phyloP scores from a whole-genome alignment of 2,888 invertebrate genomes.

The Sinodicranocentrus sp. region DNA sequence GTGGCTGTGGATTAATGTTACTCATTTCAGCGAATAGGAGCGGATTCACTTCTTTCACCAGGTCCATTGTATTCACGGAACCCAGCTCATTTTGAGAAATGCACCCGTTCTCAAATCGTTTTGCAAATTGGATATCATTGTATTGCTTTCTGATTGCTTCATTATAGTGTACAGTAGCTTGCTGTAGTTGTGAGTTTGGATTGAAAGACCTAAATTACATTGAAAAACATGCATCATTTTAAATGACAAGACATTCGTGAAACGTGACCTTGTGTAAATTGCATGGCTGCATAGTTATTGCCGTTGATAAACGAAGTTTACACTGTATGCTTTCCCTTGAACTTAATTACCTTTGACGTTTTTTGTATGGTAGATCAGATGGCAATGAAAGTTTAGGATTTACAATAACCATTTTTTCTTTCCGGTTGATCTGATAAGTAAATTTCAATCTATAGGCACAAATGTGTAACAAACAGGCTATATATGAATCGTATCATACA shows the following conservation, averaged over 20 bases:
- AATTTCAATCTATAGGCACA: too few relatives aligned
- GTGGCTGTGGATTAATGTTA: conserved; percentile 14
- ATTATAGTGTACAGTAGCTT: conserved; percentile 60
- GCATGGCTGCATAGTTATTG: too few relatives aligned
- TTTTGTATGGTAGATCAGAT: conserved; percentile 52
- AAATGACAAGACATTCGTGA: neutral
- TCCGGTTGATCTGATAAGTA: conserved; percentile 19
- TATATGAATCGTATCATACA: too few relatives aligned
- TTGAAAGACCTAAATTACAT: conserved; percentile 36
- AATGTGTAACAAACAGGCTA: too few relatives aligned
- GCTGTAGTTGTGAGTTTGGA: conserved; percentile 42
- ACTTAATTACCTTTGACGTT: conserved; percentile 51
- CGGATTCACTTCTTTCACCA: conserved; percentile 40
- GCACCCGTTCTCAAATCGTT: conserved; percentile 40
- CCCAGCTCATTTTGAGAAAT: conserved; percentile 37
- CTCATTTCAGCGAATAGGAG: conserved; percentile 38
- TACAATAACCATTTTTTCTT: conserved; percentile 46
- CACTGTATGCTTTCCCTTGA: too few relatives aligned
- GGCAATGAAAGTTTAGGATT: conserved; percentile 55
- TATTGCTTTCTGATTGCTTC: conserved; percentile 56
- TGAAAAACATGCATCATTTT: neutral
- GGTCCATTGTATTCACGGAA: conserved; percentile 50
- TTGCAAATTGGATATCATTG: conserved; percentile 57
- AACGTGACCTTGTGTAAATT: too few relatives aligned
- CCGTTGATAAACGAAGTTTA: too few relatives aligned